Percentiles rank a stretch among this genome's conserved stretches.
phyloP scores from a whole-genome alignment of 2,888 invertebrate genomes.

The Machimus atricapillus region DNA sequence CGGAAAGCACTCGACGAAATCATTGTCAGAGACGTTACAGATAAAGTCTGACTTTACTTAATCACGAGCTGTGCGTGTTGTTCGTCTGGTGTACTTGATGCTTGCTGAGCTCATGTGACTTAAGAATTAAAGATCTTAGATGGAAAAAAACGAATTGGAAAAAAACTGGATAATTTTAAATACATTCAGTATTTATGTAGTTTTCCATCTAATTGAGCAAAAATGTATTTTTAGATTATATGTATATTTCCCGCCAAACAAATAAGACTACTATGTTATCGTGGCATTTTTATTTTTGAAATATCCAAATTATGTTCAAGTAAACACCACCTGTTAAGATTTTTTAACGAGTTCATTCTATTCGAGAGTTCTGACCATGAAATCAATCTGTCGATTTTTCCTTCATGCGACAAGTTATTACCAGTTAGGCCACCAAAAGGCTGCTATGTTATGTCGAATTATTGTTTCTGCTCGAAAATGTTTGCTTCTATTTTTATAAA shows the following conservation, averaged over 20 bases:
- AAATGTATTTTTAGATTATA: background rate
- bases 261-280: background rate
- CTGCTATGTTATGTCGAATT: background rate
- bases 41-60: background rate
- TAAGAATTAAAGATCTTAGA: background rate
- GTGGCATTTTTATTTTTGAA: background rate
- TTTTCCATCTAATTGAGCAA: background rate
- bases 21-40: background rate
- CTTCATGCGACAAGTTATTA: background rate
- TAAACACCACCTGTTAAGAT: background rate
- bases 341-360: background rate
- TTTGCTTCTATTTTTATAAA: background rate
- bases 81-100: background rate
- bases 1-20: background rate
- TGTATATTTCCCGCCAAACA: background rate
- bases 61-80: background rate
- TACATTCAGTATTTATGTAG: background rate
- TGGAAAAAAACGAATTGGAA: background rate
- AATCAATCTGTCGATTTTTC: background rate
- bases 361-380: background rate
- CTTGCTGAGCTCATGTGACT: background rate
- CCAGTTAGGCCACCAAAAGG: background rate
- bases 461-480: background rate
- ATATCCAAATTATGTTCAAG: background rate
- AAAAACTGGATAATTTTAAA: background rate